A percentile compares a stretch with the other conserved stretches of the same genome.
Conservation (phyloP, 2,113 vertebrate genomes). For the Todiramphus saurophagus region DNA sequence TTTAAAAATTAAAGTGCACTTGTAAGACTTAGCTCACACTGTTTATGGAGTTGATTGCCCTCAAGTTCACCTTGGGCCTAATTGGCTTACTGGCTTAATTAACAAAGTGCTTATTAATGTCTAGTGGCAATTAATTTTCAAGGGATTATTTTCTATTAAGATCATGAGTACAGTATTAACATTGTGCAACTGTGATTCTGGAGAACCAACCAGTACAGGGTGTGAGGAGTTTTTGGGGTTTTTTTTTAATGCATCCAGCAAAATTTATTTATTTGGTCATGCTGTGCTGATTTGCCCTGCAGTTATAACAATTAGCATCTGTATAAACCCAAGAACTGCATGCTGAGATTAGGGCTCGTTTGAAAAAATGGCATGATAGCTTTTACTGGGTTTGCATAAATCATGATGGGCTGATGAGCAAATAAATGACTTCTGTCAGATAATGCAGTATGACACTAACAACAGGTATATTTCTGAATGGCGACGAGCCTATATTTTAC, state of each 20-base stretch:
- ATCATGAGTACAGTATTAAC: slow-evolving; percentile 38
- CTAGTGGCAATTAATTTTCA: slow-evolving; percentile 62
- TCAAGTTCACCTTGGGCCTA: slow-evolving; percentile 62
- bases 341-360: background rate
- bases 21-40: slow-evolving; percentile 3
- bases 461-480: background rate
- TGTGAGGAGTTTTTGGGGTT: background rate
- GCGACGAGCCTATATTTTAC: background rate
- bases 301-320: background rate
- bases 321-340: background rate
- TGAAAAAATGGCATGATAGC: background rate
- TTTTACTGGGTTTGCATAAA: background rate
- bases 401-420: background rate
- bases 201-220: background rate
- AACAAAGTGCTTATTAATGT: slow-evolving; percentile 63
- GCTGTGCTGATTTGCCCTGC: background rate
- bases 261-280: background rate
- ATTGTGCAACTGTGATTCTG: background rate
- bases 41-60: slow-evolving; percentile 50
- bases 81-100: slow-evolving; percentile 65
- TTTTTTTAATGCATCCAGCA: background rate
- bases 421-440: background rate
- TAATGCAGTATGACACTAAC: background rate
- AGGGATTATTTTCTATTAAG: slow-evolving; percentile 64
- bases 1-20: background rate